These are phyloP conservation scores for Equus quagga DNA, from an alignment of 2,113 vertebrate species.

Conservation along the genomic window DNA sequence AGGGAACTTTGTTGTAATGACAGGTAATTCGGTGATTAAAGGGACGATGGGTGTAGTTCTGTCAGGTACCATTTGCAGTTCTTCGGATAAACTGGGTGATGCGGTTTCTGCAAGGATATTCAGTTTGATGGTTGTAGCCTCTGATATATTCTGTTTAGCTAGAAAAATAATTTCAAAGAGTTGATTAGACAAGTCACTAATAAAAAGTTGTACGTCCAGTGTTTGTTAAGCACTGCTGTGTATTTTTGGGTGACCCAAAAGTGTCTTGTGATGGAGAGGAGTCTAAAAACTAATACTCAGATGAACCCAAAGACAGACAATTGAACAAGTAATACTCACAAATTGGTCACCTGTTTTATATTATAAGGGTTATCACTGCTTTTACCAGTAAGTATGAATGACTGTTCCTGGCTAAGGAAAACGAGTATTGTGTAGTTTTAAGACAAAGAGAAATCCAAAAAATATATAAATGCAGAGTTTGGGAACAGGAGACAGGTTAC, in stretches of 20 bases:
- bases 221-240: constrained; percentile 57
- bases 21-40: constrained; percentile 73
- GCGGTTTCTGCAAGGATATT: constrained; percentile 84
- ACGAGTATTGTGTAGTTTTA: background rate
- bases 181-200: constrained; percentile 75
- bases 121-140: constrained; percentile 84
- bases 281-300: background rate
- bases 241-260: constrained; percentile 1
- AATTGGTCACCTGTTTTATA: background rate
- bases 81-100: constrained; percentile 78
- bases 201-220: constrained; percentile 67
- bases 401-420: background rate
- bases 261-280: background rate
- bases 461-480: background rate
- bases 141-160: constrained; percentile 88
- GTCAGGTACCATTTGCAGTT: constrained; percentile 66
- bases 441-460: background rate
- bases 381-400: background rate
- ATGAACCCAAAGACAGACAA: constrained; percentile 47
- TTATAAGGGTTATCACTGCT: background rate
- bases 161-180: constrained; percentile 82
- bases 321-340: background rate
- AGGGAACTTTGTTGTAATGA: constrained; percentile 68
- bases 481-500: background rate
- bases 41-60: constrained; percentile 73